Evolutionary conservation across 2,113 vertebrate species (phyloP).

Genomic region (Mus spicilegus): DNA sequence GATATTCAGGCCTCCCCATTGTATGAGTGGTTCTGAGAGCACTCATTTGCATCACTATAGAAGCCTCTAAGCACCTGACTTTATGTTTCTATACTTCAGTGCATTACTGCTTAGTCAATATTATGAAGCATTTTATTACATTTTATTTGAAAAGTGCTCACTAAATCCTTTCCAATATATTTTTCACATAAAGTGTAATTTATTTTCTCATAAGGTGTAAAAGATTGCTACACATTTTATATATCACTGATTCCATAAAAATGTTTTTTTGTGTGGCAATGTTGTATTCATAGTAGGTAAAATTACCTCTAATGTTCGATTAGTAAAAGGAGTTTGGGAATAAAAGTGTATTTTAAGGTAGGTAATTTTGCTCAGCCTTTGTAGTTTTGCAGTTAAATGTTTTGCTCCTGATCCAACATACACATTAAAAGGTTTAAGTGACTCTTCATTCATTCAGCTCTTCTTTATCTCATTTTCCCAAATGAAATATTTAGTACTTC

Average conservation of each 20-base stretch:
- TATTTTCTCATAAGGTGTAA: slow-evolving; percentile 38
- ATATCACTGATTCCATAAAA: slow-evolving; percentile 55
- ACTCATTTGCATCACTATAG: neutral
- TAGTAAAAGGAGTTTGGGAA: neutral
- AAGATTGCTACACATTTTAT: slow-evolving; percentile 48
- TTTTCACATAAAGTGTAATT: slow-evolving; percentile 58
- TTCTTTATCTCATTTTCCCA: slow-evolving; percentile 16
- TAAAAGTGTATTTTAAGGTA: slow-evolving; percentile 8
- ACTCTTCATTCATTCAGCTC: neutral
- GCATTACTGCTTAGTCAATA: neutral
- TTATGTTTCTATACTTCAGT: slow-evolving; percentile 46
- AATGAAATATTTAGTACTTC: neutral
- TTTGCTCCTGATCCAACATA: slow-evolving; percentile 5
- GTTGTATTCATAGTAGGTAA: slow-evolving; percentile 6
- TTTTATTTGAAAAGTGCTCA: slow-evolving; percentile 62
- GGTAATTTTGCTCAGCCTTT: neutral
- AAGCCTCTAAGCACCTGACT: slow-evolving; percentile 19
- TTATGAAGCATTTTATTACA: slow-evolving; percentile 54
- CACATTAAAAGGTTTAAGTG: neutral
- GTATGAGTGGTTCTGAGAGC: neutral
- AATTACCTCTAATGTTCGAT: neutral
- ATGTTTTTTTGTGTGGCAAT: neutral
- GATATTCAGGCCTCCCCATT: neutral
- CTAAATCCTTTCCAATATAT: slow-evolving; percentile 60
- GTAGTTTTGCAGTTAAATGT: neutral